A percentile compares a stretch with the other conserved stretches of the same genome.
Evolutionary conservation across 2,888 invertebrate genomes (phyloP).

Genomic region (Dynastes hyllus): DNA sequence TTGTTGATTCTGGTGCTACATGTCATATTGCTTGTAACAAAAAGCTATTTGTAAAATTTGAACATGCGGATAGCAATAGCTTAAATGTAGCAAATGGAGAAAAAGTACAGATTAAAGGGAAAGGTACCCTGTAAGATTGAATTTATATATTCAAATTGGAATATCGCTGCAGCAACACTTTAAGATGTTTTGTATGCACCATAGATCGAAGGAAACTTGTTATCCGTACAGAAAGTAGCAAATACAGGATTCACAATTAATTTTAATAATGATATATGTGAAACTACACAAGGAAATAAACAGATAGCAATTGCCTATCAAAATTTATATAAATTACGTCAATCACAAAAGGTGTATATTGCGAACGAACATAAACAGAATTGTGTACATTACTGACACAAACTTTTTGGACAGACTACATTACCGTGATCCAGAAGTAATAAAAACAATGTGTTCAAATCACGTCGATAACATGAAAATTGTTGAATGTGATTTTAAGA

Average conservation of each 20-base stretch:
- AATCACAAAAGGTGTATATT: too few species aligned
- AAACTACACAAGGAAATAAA: background rate
- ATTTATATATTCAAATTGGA: background rate
- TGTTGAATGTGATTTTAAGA: background rate
- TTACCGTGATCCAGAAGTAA: background rate
- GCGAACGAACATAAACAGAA: background rate
- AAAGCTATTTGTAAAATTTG: background rate
- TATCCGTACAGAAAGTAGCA: background rate
- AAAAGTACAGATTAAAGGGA: background rate
- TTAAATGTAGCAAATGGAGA: slow-evolving; percentile 10
- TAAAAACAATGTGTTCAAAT: background rate
- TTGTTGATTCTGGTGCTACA: too few species aligned
- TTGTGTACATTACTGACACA: background rate
- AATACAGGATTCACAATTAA: background rate
- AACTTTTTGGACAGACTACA: background rate
- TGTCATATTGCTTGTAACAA: slow-evolving; percentile 11
- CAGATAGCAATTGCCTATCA: background rate
- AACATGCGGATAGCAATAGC: background rate
- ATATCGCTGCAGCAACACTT: background rate
- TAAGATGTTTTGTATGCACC: background rate
- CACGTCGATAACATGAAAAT: background rate
- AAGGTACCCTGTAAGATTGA: slow-evolving; percentile 13
- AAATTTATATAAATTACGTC: background rate
- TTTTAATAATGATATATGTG: background rate
- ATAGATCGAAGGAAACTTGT: background rate